A percentile compares a stretch with the other conserved stretches of the same genome.
phyloP scores from a whole-genome alignment of 2,113 vertebrate species.

The Martes martes region DNA sequence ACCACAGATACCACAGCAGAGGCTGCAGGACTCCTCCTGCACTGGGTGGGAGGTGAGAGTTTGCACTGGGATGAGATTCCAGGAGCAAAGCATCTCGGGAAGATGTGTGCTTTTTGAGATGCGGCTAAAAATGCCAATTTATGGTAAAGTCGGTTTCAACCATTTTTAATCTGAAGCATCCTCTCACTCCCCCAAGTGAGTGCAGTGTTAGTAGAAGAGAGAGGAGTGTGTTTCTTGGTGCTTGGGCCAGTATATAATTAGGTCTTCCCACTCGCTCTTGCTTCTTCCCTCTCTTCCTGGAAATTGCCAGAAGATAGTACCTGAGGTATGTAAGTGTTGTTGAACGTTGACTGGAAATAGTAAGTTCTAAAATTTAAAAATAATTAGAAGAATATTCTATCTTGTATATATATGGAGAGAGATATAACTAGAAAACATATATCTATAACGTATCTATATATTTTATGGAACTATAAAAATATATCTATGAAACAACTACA shows the following conservation, averaged over 20 bases:
- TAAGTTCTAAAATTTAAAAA: conserved; percentile 4
- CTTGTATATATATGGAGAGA: too few relatives aligned
- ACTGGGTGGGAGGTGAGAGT: not conserved
- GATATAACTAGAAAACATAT: not conserved
- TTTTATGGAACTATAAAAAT: not conserved
- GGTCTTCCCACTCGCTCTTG: not conserved
- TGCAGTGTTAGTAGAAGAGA: not conserved
- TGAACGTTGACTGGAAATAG: not conserved
- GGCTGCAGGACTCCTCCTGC: not conserved
- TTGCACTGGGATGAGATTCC: not conserved
- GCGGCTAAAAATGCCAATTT: not conserved
- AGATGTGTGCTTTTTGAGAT: not conserved
- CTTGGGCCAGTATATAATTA: not conserved
- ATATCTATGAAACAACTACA: not conserved
- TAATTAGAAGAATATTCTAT: not conserved
- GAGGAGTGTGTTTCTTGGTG: not conserved
- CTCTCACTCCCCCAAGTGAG: not conserved
- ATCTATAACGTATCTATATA: not conserved
- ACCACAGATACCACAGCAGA: not conserved
- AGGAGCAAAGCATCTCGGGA: not conserved
- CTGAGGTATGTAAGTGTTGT: not conserved
- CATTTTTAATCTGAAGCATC: not conserved
- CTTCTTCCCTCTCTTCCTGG: not conserved
- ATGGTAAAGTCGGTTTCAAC: not conserved
- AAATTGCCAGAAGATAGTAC: not conserved